Evolutionary conservation across 2,888 invertebrate species (phyloP), one percentile per base, ranked within the genome.

Genomic region (Cheilosia scutellata): DNA sequence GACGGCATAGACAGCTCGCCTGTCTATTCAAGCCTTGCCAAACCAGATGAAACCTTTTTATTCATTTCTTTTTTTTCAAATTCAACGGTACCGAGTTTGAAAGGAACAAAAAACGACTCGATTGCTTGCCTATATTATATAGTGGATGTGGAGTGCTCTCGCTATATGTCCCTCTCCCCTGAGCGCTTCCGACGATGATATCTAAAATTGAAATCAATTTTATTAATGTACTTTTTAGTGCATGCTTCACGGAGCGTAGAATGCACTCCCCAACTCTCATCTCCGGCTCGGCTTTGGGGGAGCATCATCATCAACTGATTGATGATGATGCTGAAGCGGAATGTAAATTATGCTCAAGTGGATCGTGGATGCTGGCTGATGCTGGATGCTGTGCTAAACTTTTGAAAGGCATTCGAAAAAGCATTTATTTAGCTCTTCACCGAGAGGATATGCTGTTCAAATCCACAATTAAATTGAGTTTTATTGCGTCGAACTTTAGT

Each of bases 161-260:
- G 37, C 53, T 13, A 47, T n/a, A 40, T 25, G 40, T 11, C 25
- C 49, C 37, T 13, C n/a, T 11, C 33, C 58, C 13, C 47, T 31
- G 42, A 16, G 37, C 25, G 53, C 37, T 53, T 71, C 33, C 60
- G 31, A 62, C 75, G 79, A 79, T 84, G 79, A 84, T 80, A 84
- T 84, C 84, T 84, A 84, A 84, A 84, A 84, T 84, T 84, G 84
- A 84, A 84, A 84, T 84, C 84, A 84, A 84, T 84, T 84, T 84
- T 84, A 84, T 84, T 80, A 84, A 84, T 84, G 84, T 55, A 84
- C 79, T 84, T 75, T 79, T 75, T 84, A 65, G 75, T 75, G 84
- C 42, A 55, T 65, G 75, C 75, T 75, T 49, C 75, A 66, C 60
- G 57, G 55, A 71, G 80, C 75, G 58, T 33, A 53, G 51, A 65